Percentiles rank a stretch among this genome's conserved stretches.
These are phyloP conservation scores for Scopus umbretta DNA, from an alignment of 2,113 vertebrate genomes.

Conservation along the genomic window DNA sequence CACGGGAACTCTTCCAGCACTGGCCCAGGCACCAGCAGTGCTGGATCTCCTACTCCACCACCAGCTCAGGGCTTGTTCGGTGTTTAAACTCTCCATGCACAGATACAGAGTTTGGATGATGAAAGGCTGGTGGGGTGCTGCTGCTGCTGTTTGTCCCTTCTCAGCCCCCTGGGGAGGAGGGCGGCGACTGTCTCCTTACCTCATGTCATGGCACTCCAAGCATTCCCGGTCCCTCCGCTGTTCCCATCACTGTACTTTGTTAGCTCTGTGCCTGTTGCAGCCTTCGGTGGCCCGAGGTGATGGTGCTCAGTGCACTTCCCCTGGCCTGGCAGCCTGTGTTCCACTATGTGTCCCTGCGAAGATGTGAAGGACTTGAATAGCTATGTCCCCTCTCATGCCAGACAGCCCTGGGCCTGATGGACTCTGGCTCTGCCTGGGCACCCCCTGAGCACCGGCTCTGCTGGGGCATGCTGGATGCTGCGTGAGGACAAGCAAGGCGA, in stretches of 20 bases:
- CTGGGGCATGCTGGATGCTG: background rate
- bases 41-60: background rate
- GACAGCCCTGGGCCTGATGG: fast-evolving
- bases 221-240: background rate
- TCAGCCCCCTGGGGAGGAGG: background rate
- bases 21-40: background rate
- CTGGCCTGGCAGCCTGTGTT: background rate
- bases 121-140: background rate
- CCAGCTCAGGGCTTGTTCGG: background rate
- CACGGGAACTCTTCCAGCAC: background rate
- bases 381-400: background rate
- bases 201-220: background rate
- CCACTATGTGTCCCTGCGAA: background rate
- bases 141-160: background rate
- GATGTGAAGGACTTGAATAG: background rate
- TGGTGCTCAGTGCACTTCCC: background rate
- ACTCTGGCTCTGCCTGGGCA: background rate
- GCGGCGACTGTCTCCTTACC: background rate
- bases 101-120: background rate
- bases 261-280: background rate
- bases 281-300: background rate
- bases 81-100: background rate
- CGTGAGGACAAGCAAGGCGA: background rate
- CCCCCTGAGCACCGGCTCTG: fast-evolving
- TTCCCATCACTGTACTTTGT: background rate